These are phyloP conservation scores for Synergus japonicus DNA, from an alignment of 2,888 invertebrate species.

Conservation along the genomic window DNA sequence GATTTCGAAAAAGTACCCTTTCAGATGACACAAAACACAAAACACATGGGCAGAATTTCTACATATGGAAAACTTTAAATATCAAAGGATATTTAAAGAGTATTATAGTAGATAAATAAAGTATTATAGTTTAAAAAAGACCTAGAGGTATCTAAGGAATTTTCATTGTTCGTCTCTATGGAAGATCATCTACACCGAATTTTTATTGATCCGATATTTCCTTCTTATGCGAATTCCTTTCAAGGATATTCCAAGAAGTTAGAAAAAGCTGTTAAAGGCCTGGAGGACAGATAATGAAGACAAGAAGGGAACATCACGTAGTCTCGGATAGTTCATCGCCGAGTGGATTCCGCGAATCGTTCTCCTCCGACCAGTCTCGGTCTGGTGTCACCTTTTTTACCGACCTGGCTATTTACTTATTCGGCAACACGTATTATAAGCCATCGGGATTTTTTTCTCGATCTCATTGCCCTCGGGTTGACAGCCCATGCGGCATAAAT, in stretches of 20 bases:
- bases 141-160: too few relatives aligned
- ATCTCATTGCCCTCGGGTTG: slow-evolving; percentile 46
- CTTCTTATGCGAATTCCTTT: not conserved
- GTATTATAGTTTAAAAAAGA: too few relatives aligned
- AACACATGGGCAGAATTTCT: too few relatives aligned
- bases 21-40: not conserved
- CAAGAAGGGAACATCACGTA: slow-evolving; percentile 51
- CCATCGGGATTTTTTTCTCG: slow-evolving; percentile 33
- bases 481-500: slow-evolving; percentile 52
- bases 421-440: slow-evolving; percentile 52
- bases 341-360: slow-evolving; percentile 53
- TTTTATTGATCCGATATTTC: not conserved
- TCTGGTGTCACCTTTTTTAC: slow-evolving; percentile 54
- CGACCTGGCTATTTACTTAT: slow-evolving; percentile 55
- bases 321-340: slow-evolving; percentile 45
- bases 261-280: slow-evolving; percentile 42
- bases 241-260: slow-evolving; percentile 49
- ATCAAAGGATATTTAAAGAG: too few relatives aligned
- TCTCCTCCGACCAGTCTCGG: not conserved
- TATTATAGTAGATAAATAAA: too few relatives aligned
- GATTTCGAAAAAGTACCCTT: not conserved
- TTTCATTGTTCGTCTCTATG: too few relatives aligned
- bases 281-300: slow-evolving; percentile 53
- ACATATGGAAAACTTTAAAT: too few relatives aligned
- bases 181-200: not conserved